Evolutionary conservation across 2,797 vertebrate species (phyloP).

Genomic region (Lithobates pipiens): DNA sequence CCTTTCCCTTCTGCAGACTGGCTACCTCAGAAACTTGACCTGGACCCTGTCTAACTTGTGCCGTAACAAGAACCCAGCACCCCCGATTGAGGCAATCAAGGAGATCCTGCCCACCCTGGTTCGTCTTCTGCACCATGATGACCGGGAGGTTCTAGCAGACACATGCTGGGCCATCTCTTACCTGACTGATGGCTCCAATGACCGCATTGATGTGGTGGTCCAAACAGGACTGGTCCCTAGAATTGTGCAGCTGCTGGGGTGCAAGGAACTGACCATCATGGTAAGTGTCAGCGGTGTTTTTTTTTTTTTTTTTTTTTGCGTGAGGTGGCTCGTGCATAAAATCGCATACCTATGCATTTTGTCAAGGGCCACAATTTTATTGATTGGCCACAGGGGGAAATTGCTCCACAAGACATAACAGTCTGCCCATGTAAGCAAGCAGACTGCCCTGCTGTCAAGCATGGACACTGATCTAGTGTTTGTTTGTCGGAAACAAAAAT

Average conservation of each 20-base stretch:
- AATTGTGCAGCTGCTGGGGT: constrained; percentile 87
- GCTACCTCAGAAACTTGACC: constrained; percentile 92
- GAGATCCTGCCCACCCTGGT: constrained; percentile 89
- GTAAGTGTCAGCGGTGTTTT: too few relatives aligned
- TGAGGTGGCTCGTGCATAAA: too few relatives aligned
- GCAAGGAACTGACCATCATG: constrained; percentile 85
- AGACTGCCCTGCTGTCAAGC: too few relatives aligned
- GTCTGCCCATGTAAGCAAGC: too few relatives aligned
- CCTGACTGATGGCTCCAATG: constrained; percentile 94
- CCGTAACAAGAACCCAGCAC: constrained; percentile 96
- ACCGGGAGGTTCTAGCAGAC: constrained; percentile 91
- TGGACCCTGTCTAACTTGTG: constrained; percentile 98
- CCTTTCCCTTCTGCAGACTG: constrained; percentile 75
- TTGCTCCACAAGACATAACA: too few relatives aligned
- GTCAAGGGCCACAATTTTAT: too few relatives aligned
- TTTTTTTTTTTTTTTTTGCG: too few relatives aligned
- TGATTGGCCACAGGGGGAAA: too few relatives aligned
- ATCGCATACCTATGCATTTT: too few relatives aligned
- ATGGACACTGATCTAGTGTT: too few relatives aligned
- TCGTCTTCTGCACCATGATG: constrained; percentile 85
- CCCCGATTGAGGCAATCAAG: constrained; percentile 85
- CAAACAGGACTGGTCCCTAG: constrained; percentile 84
- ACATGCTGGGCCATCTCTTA: constrained; percentile 96
- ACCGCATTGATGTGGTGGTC: constrained; percentile 93
- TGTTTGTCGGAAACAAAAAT: too few relatives aligned